These are phyloP conservation scores for Elgonia sp. DNA, from an alignment of 2,888 invertebrate genomes.

Conservation along the genomic window DNA sequence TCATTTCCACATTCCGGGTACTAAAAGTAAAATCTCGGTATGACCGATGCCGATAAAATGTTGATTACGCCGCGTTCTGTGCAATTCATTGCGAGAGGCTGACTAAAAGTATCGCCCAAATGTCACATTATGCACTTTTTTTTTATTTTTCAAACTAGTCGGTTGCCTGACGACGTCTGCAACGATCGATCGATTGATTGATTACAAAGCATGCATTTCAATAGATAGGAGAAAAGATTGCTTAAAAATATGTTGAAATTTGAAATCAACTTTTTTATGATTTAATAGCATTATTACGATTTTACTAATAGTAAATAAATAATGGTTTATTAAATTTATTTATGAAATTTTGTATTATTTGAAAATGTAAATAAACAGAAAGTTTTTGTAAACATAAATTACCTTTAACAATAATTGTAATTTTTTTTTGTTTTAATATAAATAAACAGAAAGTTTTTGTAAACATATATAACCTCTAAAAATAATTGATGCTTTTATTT, in stretches of 20 bases:
- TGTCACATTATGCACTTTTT: slow-evolving; percentile 30
- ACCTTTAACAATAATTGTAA: too few species aligned
- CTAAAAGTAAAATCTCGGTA: slow-evolving; percentile 62
- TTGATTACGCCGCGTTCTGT: slow-evolving; percentile 51
- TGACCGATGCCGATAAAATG: slow-evolving; percentile 61
- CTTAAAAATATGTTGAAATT: slow-evolving; percentile 15
- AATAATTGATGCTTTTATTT: too few species aligned
- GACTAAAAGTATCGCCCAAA: slow-evolving; percentile 37
- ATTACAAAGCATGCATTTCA: slow-evolving; percentile 49
- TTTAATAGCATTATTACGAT: too few species aligned
- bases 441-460: too few species aligned
- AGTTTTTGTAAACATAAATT: too few species aligned
- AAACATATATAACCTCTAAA: too few species aligned
- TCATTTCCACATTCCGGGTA: slow-evolving; percentile 43
- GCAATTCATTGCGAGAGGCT: slow-evolving; percentile 58
- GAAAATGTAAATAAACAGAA: too few species aligned
- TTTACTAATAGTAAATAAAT: too few species aligned
- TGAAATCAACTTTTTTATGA: background rate
- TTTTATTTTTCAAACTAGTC: slow-evolving; percentile 22
- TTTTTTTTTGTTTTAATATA: too few species aligned
- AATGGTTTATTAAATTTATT: too few species aligned
- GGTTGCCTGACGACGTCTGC: slow-evolving; percentile 39
- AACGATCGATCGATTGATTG: slow-evolving; percentile 37
- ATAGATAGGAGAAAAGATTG: slow-evolving; percentile 22
- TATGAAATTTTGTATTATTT: too few species aligned